A percentile compares a stretch with the other conserved stretches of the same genome.
These are phyloP conservation scores for Osmoderma eremita DNA, from an alignment of 2,888 invertebrate genomes.

Conservation along the genomic window DNA sequence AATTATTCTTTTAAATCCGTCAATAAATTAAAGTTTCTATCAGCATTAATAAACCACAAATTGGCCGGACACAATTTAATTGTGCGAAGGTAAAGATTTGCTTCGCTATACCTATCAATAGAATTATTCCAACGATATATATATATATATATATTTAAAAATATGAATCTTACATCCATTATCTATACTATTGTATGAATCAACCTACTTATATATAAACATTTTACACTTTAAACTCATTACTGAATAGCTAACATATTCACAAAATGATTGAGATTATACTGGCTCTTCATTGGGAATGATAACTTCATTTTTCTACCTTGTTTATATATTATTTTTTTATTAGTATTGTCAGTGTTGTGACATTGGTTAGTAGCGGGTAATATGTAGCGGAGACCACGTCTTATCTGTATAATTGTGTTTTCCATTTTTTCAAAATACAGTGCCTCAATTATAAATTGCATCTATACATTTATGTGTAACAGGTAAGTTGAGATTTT, in stretches of 20 bases:
- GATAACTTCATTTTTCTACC: slow-evolving; percentile 23
- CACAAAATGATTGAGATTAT: slow-evolving; percentile 25
- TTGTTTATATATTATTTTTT: slow-evolving; percentile 14
- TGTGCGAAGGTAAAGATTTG: no score
- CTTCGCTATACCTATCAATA: no score
- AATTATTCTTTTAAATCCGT: no score
- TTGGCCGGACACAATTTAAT: no score
- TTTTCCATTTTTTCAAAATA: slow-evolving; percentile 5
- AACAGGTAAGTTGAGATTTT: no score
- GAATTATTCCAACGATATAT: no score
- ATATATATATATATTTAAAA: no score
- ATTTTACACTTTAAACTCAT: no score
- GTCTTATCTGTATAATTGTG: background rate
- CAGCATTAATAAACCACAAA: no score
- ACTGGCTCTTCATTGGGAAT: slow-evolving; percentile 12
- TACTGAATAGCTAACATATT: background rate
- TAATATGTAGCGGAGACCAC: slow-evolving; percentile 15
- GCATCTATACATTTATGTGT: no score
- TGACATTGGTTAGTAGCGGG: slow-evolving; percentile 16
- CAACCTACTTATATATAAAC: slow-evolving; percentile 1
- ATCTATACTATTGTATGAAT: slow-evolving; percentile 9
- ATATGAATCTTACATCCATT: slow-evolving; percentile 4
- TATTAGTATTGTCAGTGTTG: slow-evolving; percentile 13
- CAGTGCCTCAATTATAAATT: no score
- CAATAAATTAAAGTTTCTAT: no score